These are phyloP conservation scores for Muricea muricata DNA, from an alignment of 92 coral and sea anemone species.

Conservation along the genomic window DNA sequence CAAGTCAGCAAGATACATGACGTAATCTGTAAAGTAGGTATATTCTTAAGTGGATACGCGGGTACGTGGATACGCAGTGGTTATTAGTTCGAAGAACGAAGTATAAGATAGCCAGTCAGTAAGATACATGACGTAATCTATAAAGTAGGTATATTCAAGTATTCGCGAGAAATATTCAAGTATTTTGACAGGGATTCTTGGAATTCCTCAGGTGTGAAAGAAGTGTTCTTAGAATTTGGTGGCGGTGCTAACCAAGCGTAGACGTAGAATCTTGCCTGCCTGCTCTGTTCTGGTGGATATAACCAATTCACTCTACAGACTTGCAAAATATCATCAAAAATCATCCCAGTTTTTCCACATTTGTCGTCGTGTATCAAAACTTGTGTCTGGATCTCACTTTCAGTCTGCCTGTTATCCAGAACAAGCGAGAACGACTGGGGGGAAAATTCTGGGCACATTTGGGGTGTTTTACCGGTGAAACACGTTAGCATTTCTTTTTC, in stretches of 20 bases:
- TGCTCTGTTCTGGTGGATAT: neutral
- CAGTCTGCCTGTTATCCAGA: neutral
- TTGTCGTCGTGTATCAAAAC: neutral
- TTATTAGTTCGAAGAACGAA: no score
- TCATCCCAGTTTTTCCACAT: constrained; percentile 14
- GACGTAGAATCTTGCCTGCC: constrained; percentile 17
- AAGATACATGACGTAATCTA: no score
- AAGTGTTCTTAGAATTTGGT: neutral
- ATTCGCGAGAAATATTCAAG: neutral
- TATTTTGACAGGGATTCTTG: constrained; percentile 4
- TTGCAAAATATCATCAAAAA: constrained; percentile 21
- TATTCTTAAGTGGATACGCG: no score
- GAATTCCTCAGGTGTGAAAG: neutral
- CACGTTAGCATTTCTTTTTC: neutral
- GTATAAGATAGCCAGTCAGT: no score
- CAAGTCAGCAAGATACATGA: no score
- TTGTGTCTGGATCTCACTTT: neutral
- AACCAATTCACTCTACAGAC: constrained; percentile 14
- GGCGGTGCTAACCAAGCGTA: constrained; percentile 7
- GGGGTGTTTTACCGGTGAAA: neutral
- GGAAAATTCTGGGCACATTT: neutral
- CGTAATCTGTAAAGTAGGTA: no score
- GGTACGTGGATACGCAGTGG: no score
- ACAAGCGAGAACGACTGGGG: constrained; percentile 20
- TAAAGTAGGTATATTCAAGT: no score